phyloP scores from a whole-genome alignment of 2,797 vertebrate genomes.

The Astyanax mexicanus region DNA sequence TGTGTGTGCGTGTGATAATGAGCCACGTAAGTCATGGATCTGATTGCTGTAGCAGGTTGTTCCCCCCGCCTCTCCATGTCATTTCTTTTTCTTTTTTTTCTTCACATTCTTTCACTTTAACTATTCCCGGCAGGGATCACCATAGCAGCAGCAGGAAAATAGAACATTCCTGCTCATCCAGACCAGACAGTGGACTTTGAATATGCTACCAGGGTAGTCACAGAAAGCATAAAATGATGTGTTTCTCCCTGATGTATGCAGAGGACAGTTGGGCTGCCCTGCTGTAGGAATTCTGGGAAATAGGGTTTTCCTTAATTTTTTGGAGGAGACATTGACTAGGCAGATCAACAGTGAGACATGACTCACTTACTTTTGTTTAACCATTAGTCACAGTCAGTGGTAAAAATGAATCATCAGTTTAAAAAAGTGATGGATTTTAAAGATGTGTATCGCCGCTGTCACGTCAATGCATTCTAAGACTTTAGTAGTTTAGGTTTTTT shows the following conservation, averaged over 20 bases:
- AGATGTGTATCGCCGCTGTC: neutral
- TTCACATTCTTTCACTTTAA: slow-evolving; percentile 8
- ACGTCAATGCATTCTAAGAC: too few relatives aligned
- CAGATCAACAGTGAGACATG: slow-evolving; percentile 11
- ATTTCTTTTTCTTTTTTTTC: neutral
- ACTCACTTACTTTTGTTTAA: neutral
- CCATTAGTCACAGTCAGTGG: neutral
- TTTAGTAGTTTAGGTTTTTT: too few relatives aligned
- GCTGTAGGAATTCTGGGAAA: neutral
- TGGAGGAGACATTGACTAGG: neutral
- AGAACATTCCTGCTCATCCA: slow-evolving; percentile 7
- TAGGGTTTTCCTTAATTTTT: slow-evolving; percentile 1
- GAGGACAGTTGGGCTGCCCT: neutral
- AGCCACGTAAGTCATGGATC: neutral
- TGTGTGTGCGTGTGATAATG: neutral
- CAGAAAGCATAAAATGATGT: neutral
- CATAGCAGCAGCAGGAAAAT: slow-evolving; percentile 42
- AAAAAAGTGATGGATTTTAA: neutral
- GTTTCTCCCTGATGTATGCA: neutral
- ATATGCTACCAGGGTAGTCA: neutral
- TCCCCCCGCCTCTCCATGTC: neutral
- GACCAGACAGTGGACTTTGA: neutral
- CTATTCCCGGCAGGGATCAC: slow-evolving; percentile 37
- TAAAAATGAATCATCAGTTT: neutral
- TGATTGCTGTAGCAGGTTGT: slow-evolving; percentile 37